These are phyloP conservation scores for Hedychridium roseum DNA, from an alignment of 2,888 invertebrate genomes.

Conservation along the genomic window DNA sequence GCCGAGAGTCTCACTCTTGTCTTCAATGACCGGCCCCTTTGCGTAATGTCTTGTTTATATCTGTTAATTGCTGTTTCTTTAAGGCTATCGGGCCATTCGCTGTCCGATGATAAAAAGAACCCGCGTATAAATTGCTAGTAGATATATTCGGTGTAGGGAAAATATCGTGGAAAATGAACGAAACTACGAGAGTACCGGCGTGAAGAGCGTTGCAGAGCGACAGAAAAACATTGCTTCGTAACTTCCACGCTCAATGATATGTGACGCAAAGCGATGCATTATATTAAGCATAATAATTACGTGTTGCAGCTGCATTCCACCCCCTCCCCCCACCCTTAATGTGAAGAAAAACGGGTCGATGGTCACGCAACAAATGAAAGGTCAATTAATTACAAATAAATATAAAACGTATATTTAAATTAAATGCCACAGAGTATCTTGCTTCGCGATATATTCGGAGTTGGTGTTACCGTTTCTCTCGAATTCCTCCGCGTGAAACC, in stretches of 20 bases:
- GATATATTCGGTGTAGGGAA: too few species aligned
- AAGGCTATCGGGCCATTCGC: too few species aligned
- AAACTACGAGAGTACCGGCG: background rate
- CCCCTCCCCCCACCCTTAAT: too few species aligned
- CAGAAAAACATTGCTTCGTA: background rate
- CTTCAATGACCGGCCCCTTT: too few species aligned
- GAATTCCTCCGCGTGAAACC: slow-evolving; percentile 23
- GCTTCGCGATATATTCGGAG: slow-evolving; percentile 24
- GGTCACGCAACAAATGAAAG: slow-evolving; percentile 22
- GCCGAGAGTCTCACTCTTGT: too few species aligned
- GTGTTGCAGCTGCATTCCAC: too few species aligned
- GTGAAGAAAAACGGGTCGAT: background rate
- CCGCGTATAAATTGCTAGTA: too few species aligned
- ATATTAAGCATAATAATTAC: too few species aligned
- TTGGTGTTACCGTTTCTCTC: slow-evolving; percentile 10
- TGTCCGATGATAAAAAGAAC: slow-evolving; percentile 1
- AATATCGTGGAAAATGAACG: too few species aligned
- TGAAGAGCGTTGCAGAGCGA: background rate
- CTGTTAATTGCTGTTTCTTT: too few species aligned
- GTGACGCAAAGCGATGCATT: slow-evolving; percentile 19
- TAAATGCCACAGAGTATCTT: slow-evolving; percentile 50
- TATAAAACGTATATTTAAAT: slow-evolving; percentile 56
- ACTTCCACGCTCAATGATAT: slow-evolving; percentile 27
- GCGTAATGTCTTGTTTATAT: too few species aligned
- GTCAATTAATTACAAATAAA: slow-evolving; percentile 49